A percentile compares a stretch with the other conserved stretches of the same genome.
Conservation (phyloP, 2,888 invertebrate genomes). For the Fragum sueziense region DNA sequence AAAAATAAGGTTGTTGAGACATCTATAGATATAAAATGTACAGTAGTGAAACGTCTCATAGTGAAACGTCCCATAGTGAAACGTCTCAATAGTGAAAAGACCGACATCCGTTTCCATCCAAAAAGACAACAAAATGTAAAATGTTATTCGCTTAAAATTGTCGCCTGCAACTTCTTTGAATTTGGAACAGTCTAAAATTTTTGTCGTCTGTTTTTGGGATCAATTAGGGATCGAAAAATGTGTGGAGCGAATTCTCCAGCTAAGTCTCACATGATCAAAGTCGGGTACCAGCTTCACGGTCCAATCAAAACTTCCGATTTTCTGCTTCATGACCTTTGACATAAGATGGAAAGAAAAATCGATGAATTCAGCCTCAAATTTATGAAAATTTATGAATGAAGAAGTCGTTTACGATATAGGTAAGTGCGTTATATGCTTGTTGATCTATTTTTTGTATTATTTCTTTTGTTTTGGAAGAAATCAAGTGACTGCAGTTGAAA, state of each 20-base stretch:
- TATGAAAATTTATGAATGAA: slow-evolving; percentile 25
- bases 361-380: slow-evolving; percentile 24
- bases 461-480: no score
- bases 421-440: not conserved
- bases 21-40: not conserved
- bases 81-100: no score
- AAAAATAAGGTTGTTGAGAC: no score
- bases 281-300: not conserved
- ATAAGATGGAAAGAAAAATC: slow-evolving; percentile 24
- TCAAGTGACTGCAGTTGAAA: no score
- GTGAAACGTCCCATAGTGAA: no score
- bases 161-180: not conserved
- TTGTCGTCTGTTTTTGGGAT: not conserved
- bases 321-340: slow-evolving; percentile 22
- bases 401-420: not conserved
- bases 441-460: no score
- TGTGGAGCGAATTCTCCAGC: no score
- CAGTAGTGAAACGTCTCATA: not conserved
- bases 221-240: not conserved
- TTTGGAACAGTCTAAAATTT: not conserved
- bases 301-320: slow-evolving; percentile 22
- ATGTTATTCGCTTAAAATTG: not conserved
- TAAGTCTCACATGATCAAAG: slow-evolving; percentile 14
- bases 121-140: no score
- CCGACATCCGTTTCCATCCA: not conserved